These are phyloP conservation scores for Pelmatolapia mariae DNA, from an alignment of 2,113 vertebrate genomes.

Conservation along the genomic window DNA sequence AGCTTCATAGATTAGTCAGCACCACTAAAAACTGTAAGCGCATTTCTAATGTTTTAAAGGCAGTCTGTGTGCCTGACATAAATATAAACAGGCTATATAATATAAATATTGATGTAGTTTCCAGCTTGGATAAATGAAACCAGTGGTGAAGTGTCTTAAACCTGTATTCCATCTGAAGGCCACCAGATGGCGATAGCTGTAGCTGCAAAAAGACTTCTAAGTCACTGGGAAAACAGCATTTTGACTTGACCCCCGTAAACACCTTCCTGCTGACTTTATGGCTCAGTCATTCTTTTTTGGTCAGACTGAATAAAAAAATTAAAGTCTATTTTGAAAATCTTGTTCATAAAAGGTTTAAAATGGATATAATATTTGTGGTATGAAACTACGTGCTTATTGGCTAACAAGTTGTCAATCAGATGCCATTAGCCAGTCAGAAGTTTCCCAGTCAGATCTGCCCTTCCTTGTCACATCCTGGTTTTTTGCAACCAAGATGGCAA, in stretches of 20 bases:
- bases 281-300: not conserved
- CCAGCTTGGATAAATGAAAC: not conserved
- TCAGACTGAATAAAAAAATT: not conserved
- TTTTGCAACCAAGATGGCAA: not conserved
- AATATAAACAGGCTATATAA: not conserved
- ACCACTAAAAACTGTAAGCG: not conserved
- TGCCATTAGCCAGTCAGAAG: not conserved
- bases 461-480: not conserved
- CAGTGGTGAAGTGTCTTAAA: not conserved
- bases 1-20: not conserved
- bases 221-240: accelerated
- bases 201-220: not conserved
- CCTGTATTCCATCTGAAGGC: not conserved
- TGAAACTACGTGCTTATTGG: not conserved
- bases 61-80: not conserved
- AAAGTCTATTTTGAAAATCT: not conserved
- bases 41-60: not conserved
- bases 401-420: not conserved
- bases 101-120: not conserved
- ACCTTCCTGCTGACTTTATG: not conserved
- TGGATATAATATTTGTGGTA: not conserved
- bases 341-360: not conserved
- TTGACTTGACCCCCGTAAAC: not conserved
- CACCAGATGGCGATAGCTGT: not conserved
- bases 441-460: not conserved